Conservation (phyloP, 2,888 invertebrate genomes). For the Pharmacophagus antenor region DNA sequence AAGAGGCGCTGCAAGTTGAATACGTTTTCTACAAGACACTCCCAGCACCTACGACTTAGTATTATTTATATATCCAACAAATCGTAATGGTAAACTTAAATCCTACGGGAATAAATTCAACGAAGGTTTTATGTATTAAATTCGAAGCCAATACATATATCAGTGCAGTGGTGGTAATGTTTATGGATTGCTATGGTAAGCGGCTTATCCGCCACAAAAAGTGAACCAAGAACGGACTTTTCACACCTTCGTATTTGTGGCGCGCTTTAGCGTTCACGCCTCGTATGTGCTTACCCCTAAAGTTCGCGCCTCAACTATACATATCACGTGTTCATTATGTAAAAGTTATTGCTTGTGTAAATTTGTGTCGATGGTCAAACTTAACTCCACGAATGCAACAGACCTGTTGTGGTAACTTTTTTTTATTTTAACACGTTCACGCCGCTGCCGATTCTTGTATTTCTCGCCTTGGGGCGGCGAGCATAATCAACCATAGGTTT, state of each 20-base stretch:
- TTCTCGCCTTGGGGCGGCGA: too few species aligned
- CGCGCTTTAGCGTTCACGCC: constrained; percentile 74
- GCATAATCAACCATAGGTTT: too few species aligned
- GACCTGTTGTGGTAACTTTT: constrained; percentile 23
- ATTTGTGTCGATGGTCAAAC: constrained; percentile 41
- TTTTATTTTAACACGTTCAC: constrained; percentile 7
- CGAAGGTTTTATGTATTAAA: neutral
- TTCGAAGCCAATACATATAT: constrained; percentile 3
- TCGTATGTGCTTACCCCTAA: constrained; percentile 72
- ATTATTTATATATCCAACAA: too few species aligned
- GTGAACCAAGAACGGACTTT: constrained; percentile 63
- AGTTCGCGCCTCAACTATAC: constrained; percentile 70
- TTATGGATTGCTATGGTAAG: constrained; percentile 66
- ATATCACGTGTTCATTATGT: constrained; percentile 68
- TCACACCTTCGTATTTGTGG: constrained; percentile 78
- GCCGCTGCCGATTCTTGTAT: too few species aligned
- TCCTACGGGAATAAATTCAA: neutral
- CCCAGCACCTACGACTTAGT: too few species aligned
- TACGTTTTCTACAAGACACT: too few species aligned
- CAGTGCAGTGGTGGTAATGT: constrained; percentile 47
- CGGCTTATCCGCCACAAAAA: constrained; percentile 72
- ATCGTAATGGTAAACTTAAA: too few species aligned
- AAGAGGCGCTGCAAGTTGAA: too few species aligned
- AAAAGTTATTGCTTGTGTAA: constrained; percentile 45
- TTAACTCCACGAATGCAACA: constrained; percentile 29